Evolutionary conservation across 2,113 vertebrate genomes (phyloP).

Genomic region (Picathartes gymnocephalus): DNA sequence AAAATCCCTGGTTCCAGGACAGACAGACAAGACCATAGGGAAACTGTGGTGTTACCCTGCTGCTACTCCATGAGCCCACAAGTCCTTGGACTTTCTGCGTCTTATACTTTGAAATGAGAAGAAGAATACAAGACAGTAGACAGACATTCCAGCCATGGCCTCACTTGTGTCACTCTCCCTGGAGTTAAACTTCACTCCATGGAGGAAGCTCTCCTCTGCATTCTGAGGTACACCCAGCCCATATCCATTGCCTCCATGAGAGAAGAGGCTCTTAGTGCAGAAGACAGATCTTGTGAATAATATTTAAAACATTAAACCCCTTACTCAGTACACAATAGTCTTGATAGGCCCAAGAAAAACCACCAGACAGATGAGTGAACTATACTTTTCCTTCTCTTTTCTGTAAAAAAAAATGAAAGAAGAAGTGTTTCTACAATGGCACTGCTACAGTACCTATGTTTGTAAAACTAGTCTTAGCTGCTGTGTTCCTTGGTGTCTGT

Average conservation of each 20-base stretch:
- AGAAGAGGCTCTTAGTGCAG: background rate
- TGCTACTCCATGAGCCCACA: accelerated
- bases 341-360: background rate
- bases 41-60: background rate
- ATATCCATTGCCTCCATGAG: background rate
- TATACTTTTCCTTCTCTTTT: background rate
- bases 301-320: background rate
- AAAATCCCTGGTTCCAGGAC: background rate
- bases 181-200: background rate
- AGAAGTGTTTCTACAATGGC: background rate
- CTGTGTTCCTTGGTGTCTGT: background rate
- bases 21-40: accelerated
- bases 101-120: background rate
- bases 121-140: background rate
- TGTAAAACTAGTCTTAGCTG: background rate
- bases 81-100: background rate
- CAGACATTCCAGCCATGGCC: background rate
- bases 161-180: background rate
- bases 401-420: background rate
- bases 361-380: background rate
- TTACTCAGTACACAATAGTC: background rate
- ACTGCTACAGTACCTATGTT: background rate
- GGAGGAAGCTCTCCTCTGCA: background rate
- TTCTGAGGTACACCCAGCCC: accelerated
- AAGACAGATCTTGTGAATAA: background rate